These are phyloP conservation scores for Pachliopta kotzebuea DNA, from an alignment of 2,888 invertebrate species.

Conservation along the genomic window DNA sequence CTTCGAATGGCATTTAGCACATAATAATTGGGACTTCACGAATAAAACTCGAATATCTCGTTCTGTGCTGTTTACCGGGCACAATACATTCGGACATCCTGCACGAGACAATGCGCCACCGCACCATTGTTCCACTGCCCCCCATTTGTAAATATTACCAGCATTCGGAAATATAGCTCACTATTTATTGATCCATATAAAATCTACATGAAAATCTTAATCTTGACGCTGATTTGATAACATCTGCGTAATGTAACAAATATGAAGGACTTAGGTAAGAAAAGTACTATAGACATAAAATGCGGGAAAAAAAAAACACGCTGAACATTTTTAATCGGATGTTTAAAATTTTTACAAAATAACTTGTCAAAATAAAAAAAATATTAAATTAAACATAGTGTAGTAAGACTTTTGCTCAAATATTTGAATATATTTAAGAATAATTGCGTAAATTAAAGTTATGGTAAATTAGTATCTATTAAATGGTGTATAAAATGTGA, in stretches of 20 bases:
- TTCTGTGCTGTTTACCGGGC: slow-evolving; percentile 75
- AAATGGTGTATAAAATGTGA: background rate
- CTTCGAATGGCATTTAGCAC: slow-evolving; percentile 11
- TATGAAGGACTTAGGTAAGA: too few species aligned
- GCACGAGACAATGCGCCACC: slow-evolving; percentile 69
- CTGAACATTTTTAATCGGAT: too few species aligned
- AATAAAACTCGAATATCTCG: slow-evolving; percentile 64
- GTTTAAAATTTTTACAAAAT: too few species aligned
- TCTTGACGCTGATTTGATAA: background rate
- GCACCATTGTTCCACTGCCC: slow-evolving; percentile 68
- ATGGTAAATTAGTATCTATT: background rate
- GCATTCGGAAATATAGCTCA: slow-evolving; percentile 53
- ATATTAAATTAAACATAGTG: too few species aligned
- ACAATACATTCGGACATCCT: slow-evolving; percentile 77
- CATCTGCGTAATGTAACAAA: background rate
- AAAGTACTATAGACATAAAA: too few species aligned
- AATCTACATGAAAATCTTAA: slow-evolving; percentile 39
- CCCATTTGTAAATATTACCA: slow-evolving; percentile 64
- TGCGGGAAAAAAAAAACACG: too few species aligned
- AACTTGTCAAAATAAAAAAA: too few species aligned
- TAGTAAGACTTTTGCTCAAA: too few species aligned
- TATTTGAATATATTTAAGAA: background rate
- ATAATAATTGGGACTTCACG: slow-evolving; percentile 42
- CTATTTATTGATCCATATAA: slow-evolving; percentile 28
- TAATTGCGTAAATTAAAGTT: background rate